Percentiles rank a stretch among this genome's conserved stretches.
These are phyloP conservation scores for Noctua janthina DNA, from an alignment of 2,888 invertebrate genomes.

Conservation along the genomic window DNA sequence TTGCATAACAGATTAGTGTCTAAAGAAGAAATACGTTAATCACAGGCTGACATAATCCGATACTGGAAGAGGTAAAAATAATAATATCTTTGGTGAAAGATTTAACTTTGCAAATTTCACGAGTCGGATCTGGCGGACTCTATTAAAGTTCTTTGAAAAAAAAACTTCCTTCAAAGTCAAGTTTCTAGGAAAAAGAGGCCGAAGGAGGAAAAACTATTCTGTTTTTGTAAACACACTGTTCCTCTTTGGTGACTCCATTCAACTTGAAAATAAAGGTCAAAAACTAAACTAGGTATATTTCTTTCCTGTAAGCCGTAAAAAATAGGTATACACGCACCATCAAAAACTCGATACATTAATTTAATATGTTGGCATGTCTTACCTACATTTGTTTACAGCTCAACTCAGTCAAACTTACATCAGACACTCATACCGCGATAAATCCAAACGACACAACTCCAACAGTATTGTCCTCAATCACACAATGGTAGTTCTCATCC, in stretches of 20 bases:
- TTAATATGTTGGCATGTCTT: background rate
- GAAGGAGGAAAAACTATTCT: background rate
- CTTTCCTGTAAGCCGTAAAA: background rate
- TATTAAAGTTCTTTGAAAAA: background rate
- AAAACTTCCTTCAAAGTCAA: background rate
- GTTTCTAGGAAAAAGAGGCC: background rate
- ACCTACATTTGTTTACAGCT: slow-evolving; percentile 6
- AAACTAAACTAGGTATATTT: background rate
- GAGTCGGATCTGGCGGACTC: background rate
- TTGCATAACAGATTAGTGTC: background rate
- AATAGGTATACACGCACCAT: background rate
- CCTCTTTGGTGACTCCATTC: background rate
- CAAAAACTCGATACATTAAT: background rate
- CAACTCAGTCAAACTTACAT: slow-evolving; percentile 1
- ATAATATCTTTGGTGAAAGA: background rate
- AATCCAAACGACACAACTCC: slow-evolving; percentile 45
- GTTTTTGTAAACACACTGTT: background rate
- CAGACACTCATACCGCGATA: slow-evolving; percentile 11
- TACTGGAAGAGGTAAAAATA: background rate
- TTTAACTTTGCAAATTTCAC: background rate
- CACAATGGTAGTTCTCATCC: slow-evolving; percentile 55
- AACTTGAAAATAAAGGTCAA: background rate
- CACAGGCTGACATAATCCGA: background rate
- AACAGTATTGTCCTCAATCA: slow-evolving; percentile 32
- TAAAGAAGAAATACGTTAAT: background rate